These are phyloP conservation scores for Echiichthys vipera DNA, from an alignment of 2,797 vertebrate genomes.

Conservation along the genomic window DNA sequence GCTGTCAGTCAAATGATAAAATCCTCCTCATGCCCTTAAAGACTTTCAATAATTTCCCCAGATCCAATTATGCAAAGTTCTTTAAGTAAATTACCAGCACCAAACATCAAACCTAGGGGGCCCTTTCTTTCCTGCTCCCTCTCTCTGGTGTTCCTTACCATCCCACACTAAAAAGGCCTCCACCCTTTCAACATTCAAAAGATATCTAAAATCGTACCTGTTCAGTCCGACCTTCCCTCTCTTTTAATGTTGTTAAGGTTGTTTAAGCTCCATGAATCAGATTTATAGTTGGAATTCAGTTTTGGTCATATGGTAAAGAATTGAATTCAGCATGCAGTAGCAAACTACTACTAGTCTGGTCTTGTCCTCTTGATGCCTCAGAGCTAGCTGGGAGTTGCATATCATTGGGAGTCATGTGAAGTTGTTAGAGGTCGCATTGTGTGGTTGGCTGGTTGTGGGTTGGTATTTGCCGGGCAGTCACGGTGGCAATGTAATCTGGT, in stretches of 20 bases:
- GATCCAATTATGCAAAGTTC: slow-evolving; percentile 14
- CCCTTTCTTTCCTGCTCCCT: not conserved
- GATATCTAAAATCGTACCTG: not conserved
- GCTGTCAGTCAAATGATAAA: slow-evolving; percentile 29
- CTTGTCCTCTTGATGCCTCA: not conserved
- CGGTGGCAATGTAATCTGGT: slow-evolving; percentile 59
- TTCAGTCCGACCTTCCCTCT: not conserved
- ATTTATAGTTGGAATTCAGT: not conserved
- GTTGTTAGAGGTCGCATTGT: slow-evolving; percentile 59
- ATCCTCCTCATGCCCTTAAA: slow-evolving; percentile 24
- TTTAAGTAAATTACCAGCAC: not conserved
- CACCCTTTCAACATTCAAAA: not conserved
- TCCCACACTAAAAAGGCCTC: not conserved
- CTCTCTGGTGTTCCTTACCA: not conserved
- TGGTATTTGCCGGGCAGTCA: slow-evolving; percentile 65
- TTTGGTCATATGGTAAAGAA: no score
- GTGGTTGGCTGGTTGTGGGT: slow-evolving; percentile 30
- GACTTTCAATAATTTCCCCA: slow-evolving; percentile 11
- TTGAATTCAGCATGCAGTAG: not conserved
- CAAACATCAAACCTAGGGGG: not conserved
- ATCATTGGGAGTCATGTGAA: slow-evolving; percentile 61
- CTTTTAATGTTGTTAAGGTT: not conserved
- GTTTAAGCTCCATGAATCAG: not conserved
- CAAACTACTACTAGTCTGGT: not conserved
- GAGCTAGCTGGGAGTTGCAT: slow-evolving; percentile 24